phyloP scores from a whole-genome alignment of 2,888 invertebrate species.

The Heteropelma amictum region DNA sequence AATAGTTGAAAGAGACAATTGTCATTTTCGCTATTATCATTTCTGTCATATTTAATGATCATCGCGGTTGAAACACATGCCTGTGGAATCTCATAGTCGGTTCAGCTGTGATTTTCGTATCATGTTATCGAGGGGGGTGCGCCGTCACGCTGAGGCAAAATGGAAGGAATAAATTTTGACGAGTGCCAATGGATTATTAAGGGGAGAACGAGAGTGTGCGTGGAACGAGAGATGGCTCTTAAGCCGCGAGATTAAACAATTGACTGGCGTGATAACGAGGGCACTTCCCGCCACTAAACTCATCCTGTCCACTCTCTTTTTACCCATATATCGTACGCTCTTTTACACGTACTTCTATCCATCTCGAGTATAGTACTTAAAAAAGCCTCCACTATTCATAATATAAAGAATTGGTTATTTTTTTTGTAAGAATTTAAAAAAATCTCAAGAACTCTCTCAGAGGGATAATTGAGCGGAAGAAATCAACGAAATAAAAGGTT shows the following conservation, averaged over 20 bases:
- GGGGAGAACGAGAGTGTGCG: conserved; percentile 33
- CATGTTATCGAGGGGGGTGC: conserved; percentile 32
- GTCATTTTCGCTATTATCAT: too few species aligned
- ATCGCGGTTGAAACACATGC: too few species aligned
- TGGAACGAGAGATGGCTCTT: conserved; percentile 57
- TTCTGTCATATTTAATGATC: too few species aligned
- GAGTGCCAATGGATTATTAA: conserved; percentile 48
- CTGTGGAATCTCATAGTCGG: conserved; percentile 64
- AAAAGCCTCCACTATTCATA: too few species aligned
- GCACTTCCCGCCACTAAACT: conserved; percentile 75
- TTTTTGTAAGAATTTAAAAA: too few species aligned
- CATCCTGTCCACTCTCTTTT: conserved; percentile 66
- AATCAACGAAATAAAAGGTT: too few species aligned
- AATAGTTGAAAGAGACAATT: too few species aligned
- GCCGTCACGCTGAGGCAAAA: conserved; percentile 21
- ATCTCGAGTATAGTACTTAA: too few species aligned
- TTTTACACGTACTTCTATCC: too few species aligned
- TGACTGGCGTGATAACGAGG: conserved; percentile 76
- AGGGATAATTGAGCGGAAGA: too few species aligned
- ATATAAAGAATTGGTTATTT: too few species aligned
- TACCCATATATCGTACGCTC: conserved; percentile 44
- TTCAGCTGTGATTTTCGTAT: conserved; percentile 63
- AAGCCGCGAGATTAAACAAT: conserved; percentile 73
- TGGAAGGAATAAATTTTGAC: conserved; percentile 29
- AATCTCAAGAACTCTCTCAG: too few species aligned